Percentiles rank a stretch among this genome's conserved stretches.
phyloP scores from a whole-genome alignment of 2,113 vertebrate species.

The Saguinus midas region DNA sequence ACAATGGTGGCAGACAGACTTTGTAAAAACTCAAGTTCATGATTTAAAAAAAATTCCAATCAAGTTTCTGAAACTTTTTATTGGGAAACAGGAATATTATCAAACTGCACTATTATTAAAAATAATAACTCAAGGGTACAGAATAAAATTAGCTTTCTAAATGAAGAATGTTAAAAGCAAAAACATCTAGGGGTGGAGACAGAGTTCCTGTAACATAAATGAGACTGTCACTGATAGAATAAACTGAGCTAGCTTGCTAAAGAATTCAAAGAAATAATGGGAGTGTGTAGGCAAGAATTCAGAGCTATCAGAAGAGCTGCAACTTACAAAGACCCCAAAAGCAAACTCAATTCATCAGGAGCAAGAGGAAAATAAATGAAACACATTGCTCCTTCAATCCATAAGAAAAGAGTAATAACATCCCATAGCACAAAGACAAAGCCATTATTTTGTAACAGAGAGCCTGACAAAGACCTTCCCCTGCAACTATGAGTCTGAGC shows the following conservation, averaged over 20 bases:
- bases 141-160: constrained; percentile 61
- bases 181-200: constrained; percentile 14
- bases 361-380: constrained; percentile 6
- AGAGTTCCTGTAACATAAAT: neutral
- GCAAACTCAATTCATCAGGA: neutral
- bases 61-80: constrained; percentile 37
- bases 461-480: neutral
- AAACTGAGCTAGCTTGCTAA: neutral
- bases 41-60: neutral
- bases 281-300: constrained; percentile 28
- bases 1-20: neutral
- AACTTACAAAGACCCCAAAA: neutral
- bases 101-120: constrained; percentile 43
- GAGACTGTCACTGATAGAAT: constrained; percentile 8
- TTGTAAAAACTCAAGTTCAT: neutral
- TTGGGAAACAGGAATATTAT: neutral
- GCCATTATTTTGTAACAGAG: neutral
- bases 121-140: constrained; percentile 41
- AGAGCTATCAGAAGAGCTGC: neutral
- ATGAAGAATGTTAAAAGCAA: neutral
- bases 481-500: neutral
- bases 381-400: neutral
- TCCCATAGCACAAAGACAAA: neutral
- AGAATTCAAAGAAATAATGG: constrained; percentile 50
- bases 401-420: neutral